Conservation (phyloP, 1,140 invertebrate genomes). For the Heterodera carotae region DNA sequence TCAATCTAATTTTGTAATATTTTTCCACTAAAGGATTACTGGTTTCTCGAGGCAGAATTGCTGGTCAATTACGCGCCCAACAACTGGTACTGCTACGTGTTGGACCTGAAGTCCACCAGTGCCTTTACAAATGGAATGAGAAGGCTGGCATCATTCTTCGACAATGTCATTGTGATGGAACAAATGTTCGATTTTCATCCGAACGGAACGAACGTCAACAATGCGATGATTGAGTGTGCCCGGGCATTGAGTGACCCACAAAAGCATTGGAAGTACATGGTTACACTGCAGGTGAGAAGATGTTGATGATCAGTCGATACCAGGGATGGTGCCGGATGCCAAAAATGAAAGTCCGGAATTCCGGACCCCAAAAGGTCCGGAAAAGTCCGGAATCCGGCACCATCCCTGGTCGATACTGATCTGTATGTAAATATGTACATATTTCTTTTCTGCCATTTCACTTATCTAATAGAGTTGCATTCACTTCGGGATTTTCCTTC, state of each 20-base stretch:
- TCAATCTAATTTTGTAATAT: background rate
- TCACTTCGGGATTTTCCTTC: too few relatives aligned
- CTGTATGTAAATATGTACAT: too few relatives aligned
- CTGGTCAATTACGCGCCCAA: conserved; percentile 39
- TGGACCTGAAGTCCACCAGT: conserved; percentile 37
- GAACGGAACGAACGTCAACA: conserved; percentile 32
- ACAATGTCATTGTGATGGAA: conserved; percentile 35
- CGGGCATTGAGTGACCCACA: conserved; percentile 11
- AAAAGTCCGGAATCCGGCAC: too few relatives aligned
- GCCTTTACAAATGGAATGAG: conserved; percentile 37
- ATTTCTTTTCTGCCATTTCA: too few relatives aligned
- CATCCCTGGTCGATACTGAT: too few relatives aligned
- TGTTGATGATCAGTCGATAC: too few relatives aligned
- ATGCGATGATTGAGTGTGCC: conserved; percentile 35
- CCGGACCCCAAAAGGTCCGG: too few relatives aligned
- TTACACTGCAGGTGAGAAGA: conserved; percentile 30
- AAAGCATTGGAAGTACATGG: conserved; percentile 37
- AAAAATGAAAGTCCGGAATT: too few relatives aligned
- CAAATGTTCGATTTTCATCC: conserved; percentile 29
- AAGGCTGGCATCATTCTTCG: conserved; percentile 37
- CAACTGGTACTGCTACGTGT: conserved; percentile 46
- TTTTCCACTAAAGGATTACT: conserved; percentile 33
- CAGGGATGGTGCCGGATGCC: too few relatives aligned
- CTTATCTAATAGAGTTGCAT: too few relatives aligned
- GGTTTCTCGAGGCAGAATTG: conserved; percentile 43